Base-by-base conservation (phyloP, 2,888 invertebrate genomes). In the Campoletis raptor region DNA sequence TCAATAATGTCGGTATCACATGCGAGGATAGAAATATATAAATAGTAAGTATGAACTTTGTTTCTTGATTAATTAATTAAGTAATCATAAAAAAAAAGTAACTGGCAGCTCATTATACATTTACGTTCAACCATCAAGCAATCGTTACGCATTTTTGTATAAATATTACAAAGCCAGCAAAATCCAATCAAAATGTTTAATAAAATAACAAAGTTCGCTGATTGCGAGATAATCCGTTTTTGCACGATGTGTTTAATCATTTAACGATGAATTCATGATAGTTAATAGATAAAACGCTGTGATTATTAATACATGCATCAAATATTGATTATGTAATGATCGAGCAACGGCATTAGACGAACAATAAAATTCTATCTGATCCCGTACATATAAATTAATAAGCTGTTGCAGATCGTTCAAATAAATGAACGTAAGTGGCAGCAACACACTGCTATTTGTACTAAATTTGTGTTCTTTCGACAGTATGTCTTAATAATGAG, bases 41-140 rank as follows among this genome's bases (percentile, higher is more conserved):
- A 24, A 74, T 61, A 61, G 42, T 40, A 87, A 88, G 2, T 30
- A 87, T 88, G 89, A 89, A 24, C 24, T 88, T 84, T 77, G 70
- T 24, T 74, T 80, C 74, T 81, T 54, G 85, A 78, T 90, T 61
- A 92, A 92, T 92, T 92, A 92, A 92, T 92, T 90, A 85, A 83
- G 72, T 61, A 86, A 87, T 86, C 83, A 88, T 87, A 70, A 79
- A 78, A 79, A 82, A 77, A 79, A 82, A 77, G 45, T 21, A 36
- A 37, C 37, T 15, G 61, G 21, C 54, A 36, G 45, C n/a, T 37
- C 57, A 21, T 61, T 57, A 42, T 70, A 18, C 7, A 52, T 67
- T 10, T 21, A 36, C 8, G 9, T 37, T 48, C 9, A 42, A 10
- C 0, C 24, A 24, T 77, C 64, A 30, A 40, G 61, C 61, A 30